Conservation (phyloP, 2,888 invertebrate genomes). For the Napeogenes sylphis region DNA sequence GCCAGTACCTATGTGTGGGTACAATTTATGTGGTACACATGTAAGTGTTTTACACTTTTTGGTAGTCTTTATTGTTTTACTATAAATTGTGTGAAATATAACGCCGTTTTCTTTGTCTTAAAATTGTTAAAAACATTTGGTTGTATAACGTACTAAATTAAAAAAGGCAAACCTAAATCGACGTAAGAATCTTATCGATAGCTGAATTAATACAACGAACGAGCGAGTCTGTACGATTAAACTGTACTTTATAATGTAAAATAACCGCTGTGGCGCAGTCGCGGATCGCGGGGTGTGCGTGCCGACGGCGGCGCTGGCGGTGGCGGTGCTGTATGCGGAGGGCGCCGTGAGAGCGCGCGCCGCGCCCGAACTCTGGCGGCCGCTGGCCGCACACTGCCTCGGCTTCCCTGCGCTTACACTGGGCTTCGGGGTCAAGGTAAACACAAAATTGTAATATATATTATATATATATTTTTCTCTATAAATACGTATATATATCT, state of each 20-base stretch:
- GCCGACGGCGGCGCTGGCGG: constrained; percentile 95
- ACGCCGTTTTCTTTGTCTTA: not conserved
- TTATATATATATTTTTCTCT: too few species aligned
- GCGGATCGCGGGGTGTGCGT: constrained; percentile 94
- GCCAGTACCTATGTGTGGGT: constrained; percentile 99
- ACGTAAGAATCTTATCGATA: too few species aligned
- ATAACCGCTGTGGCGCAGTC: constrained; percentile 41
- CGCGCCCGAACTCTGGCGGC: constrained; percentile 92
- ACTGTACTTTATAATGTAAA: constrained; percentile 5
- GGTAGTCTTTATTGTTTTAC: not conserved
- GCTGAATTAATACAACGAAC: too few species aligned
- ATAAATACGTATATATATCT: too few species aligned
- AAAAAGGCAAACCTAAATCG: too few species aligned
- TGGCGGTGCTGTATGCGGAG: constrained; percentile 96
- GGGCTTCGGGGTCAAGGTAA: constrained; percentile 93
- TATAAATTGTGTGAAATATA: not conserved
- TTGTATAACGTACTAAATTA: too few species aligned
- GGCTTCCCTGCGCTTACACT: constrained; percentile 95
- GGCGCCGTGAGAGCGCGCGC: constrained; percentile 86
- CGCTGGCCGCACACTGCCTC: constrained; percentile 97
- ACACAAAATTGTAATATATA: not conserved
- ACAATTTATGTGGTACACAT: constrained; percentile 98
- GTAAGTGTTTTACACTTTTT: constrained; percentile 70
- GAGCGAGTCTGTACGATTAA: too few species aligned
- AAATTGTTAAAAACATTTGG: too few species aligned